Percentiles rank a stretch among this genome's conserved stretches.
Evolutionary conservation across 1,140 invertebrate species (phyloP).

Genomic region (Globodera rostochiensis): DNA sequence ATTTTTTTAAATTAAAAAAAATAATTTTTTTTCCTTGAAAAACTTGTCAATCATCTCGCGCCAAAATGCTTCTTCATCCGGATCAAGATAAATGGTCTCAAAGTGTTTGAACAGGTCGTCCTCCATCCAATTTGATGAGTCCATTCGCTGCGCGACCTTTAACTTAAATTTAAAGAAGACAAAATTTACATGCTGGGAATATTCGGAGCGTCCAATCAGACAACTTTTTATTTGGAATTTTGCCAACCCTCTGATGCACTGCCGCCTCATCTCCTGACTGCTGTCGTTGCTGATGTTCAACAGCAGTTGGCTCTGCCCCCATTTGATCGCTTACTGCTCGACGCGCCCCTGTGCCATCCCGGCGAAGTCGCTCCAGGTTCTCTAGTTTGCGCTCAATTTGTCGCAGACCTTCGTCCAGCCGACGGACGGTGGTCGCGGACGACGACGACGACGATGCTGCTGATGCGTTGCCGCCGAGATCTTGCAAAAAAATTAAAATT

Average conservation of each 20-base stretch:
- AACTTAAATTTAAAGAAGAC: not conserved
- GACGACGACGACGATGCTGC: conserved; percentile 9
- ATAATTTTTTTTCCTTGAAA: not conserved
- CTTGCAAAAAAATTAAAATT: no score
- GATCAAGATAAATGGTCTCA: conserved; percentile 53
- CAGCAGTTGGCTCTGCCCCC: conserved; percentile 5
- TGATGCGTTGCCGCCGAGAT: not conserved
- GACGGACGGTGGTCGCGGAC: conserved; percentile 41
- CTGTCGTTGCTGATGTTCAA: not conserved
- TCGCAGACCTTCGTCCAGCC: conserved; percentile 54
- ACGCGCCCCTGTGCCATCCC: conserved; percentile 4
- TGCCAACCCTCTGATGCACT: no score
- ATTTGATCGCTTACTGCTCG: not conserved
- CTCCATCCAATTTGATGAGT: conserved; percentile 11
- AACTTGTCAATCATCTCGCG: conserved; percentile 60
- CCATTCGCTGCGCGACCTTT: not conserved
- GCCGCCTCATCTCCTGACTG: no score
- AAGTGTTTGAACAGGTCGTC: conserved; percentile 36
- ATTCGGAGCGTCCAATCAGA: no score
- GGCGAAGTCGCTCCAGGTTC: conserved; percentile 42
- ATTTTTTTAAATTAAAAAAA: not conserved
- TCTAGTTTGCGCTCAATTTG: conserved; percentile 60
- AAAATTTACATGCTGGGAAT: no score
- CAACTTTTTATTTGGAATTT: no score
- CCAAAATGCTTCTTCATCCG: conserved; percentile 63